These are phyloP conservation scores for Gymnarchus niloticus DNA, from an alignment of 2,113 vertebrate species.

Conservation along the genomic window DNA sequence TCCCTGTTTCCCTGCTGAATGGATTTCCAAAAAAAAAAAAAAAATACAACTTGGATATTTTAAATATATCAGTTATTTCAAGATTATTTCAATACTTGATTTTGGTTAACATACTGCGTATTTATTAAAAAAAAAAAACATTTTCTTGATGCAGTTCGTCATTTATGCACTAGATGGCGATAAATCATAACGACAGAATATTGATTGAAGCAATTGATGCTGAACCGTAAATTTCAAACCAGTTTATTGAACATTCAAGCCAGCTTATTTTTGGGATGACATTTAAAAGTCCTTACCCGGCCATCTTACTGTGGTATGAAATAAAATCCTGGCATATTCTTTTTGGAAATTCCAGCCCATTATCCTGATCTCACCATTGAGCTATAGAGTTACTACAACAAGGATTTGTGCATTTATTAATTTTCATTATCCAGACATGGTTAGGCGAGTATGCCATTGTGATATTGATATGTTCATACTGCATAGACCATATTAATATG, in stretches of 20 bases:
- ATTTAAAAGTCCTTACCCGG: neutral
- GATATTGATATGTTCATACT: neutral
- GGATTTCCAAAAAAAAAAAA: neutral
- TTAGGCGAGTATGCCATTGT: neutral
- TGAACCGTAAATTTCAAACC: neutral
- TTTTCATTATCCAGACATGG: too few species aligned
- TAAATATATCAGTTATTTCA: neutral
- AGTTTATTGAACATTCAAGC: neutral
- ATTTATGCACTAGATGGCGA: constrained; percentile 1
- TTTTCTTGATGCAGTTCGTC: neutral
- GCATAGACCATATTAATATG: neutral
- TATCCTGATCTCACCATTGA: neutral
- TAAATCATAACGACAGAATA: neutral
- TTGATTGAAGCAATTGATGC: neutral
- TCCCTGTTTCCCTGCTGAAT: neutral
- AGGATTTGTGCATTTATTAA: too few species aligned
- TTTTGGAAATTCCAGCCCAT: neutral
- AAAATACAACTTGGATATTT: neutral
- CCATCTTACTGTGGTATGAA: neutral
- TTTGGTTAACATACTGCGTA: too few species aligned
- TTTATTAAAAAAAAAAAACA: too few species aligned
- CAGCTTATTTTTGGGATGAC: neutral
- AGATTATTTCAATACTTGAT: too few species aligned
- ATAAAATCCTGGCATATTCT: neutral
- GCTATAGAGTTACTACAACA: too few species aligned